Evolutionary conservation across 2,797 vertebrate genomes (phyloP), one percentile per base, ranked within the genome.

Genomic region (Lepus townsendii): DNA sequence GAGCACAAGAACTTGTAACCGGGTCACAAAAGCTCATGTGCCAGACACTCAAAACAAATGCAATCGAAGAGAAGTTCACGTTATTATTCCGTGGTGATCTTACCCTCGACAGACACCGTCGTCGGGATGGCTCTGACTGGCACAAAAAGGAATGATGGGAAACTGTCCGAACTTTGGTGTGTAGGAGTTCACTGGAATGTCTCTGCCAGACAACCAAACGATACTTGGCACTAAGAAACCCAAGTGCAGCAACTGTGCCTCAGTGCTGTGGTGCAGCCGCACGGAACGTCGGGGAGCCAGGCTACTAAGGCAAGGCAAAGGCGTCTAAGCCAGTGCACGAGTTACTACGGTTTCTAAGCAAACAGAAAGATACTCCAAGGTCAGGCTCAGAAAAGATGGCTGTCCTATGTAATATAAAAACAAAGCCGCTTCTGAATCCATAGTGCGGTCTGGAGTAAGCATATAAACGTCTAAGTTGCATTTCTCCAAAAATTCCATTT

Each of bases 131-230:
- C 68, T 90, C 85, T 83, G 89, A 95, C 72, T 93, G 80, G 95
- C 96, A 96, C 77, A 94, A 72, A 87, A 96, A 97, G 82, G 90
- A 97, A 96, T 65, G 63, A 92, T 88, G 95, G 96, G 91, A 93
- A 96, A 95, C 86, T 16, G 94, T 97, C 95, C 97, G 93, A 96
- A 96, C 97, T 97, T 90, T 95, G 97, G 97, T 95, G 96, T 92
- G 87, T 72, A 95, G 93, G 96, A 88, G 79, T 84, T 96, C 83
- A 93, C 52, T 62, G 86, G 95, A 93, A 93, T 65, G 91, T 93
- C 96, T 0, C 63, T 77, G 96, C 89, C 79, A 79, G 90, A 35
- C 95, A 96, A 94, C 50, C 95, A 96, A 63, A 94, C 63, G 82
- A 95, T 30, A 65, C 35, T 88, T 62, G 92, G 92, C n/a, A 30